phyloP scores from a whole-genome alignment of 1,140 invertebrate species.

The Cyrtorhinus lividipennis region DNA sequence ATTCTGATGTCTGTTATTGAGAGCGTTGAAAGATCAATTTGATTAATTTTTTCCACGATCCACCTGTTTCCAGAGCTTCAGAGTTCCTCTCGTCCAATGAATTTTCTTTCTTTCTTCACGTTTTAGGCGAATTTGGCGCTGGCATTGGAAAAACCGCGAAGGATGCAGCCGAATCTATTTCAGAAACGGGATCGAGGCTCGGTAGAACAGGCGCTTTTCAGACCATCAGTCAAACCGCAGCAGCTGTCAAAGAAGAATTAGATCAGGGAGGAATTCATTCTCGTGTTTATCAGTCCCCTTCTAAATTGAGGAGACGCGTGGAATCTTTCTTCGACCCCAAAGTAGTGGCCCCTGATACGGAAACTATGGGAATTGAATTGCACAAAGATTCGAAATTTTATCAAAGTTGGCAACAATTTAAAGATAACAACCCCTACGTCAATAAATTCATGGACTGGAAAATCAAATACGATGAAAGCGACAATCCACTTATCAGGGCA shows the following conservation, averaged over 20 bases:
- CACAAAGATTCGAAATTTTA: slow-evolving; percentile 96
- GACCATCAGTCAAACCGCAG: slow-evolving; percentile 79
- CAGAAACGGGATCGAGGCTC: slow-evolving; percentile 73
- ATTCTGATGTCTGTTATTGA: too few relatives aligned
- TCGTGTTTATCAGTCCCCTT: slow-evolving; percentile 60
- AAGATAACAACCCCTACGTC: slow-evolving; percentile 91
- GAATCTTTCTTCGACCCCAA: slow-evolving; percentile 42
- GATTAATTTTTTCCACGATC: too few relatives aligned
- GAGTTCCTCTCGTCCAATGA: too few relatives aligned
- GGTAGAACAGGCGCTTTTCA: slow-evolving; percentile 79
- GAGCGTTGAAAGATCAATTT: too few relatives aligned
- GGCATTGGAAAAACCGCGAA: slow-evolving; percentile 79
- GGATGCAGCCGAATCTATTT: slow-evolving; percentile 70
- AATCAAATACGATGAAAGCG: slow-evolving; percentile 95
- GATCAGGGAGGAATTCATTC: slow-evolving; percentile 39
- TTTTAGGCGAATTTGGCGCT: slow-evolving; percentile 48
- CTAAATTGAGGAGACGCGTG: slow-evolving; percentile 50
- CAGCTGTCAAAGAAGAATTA: slow-evolving; percentile 83
- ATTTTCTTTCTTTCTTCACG: too few relatives aligned
- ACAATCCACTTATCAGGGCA: slow-evolving; percentile 83
- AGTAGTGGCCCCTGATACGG: slow-evolving; percentile 55
- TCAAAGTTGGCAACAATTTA: slow-evolving; percentile 97
- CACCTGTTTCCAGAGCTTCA: too few relatives aligned
- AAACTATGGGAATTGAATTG: slow-evolving; percentile 78
- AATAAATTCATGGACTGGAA: slow-evolving; percentile 97